Evolutionary conservation across 2,113 vertebrate species (phyloP).

Genomic region (Lophotis ruficrista): DNA sequence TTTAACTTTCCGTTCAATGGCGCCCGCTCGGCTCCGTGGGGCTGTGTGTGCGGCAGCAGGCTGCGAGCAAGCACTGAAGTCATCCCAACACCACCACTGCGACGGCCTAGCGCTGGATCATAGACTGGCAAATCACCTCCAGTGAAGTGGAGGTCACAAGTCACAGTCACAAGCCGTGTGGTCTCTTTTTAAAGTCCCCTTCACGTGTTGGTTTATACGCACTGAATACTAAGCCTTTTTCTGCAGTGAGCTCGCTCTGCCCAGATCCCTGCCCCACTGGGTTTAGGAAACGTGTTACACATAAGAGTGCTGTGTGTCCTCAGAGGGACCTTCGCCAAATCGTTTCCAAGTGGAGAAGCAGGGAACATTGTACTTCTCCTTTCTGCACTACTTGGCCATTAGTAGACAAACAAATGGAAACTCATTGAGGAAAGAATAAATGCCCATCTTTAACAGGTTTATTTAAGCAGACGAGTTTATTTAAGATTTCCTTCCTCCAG

Average conservation of each 20-base stretch:
- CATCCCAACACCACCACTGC: not conserved
- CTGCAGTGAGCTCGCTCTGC: not conserved
- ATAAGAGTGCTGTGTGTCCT: not conserved
- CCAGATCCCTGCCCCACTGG: not conserved
- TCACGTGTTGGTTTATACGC: not conserved
- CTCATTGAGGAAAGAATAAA: not conserved
- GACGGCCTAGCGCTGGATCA: fast-evolving
- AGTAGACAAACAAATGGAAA: not conserved
- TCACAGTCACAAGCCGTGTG: not conserved
- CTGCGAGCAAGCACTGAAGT: not conserved
- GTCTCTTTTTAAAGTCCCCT: not conserved
- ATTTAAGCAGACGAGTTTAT: not conserved
- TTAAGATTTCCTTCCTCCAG: not conserved
- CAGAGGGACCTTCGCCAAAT: not conserved
- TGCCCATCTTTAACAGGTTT: not conserved
- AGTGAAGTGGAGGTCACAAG: not conserved
- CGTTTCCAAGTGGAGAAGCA: not conserved
- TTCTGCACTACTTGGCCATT: not conserved
- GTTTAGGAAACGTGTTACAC: not conserved
- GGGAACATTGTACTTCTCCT: not conserved
- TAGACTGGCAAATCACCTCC: not conserved
- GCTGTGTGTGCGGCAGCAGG: not conserved
- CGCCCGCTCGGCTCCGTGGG: fast-evolving
- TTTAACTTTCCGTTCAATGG: not conserved
- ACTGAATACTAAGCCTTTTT: not conserved